phyloP scores from a whole-genome alignment of 2,888 invertebrate species.

The Melikaiella ostensackeni region DNA sequence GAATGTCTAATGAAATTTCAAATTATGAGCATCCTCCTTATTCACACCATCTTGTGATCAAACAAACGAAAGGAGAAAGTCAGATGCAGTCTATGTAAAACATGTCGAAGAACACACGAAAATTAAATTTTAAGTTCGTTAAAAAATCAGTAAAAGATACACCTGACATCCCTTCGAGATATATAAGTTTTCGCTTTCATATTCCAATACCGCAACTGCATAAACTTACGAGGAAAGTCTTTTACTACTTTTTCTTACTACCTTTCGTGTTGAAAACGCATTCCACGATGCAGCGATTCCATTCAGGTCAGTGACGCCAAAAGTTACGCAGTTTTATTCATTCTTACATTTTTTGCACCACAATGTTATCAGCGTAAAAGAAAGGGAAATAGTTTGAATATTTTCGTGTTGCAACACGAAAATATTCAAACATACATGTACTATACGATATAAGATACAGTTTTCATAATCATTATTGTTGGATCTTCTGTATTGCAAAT shows the following conservation, averaged over 20 bases:
- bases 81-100: too few species aligned
- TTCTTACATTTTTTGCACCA: background rate
- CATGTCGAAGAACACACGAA: too few species aligned
- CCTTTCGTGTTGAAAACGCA: background rate
- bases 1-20: background rate
- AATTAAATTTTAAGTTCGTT: too few species aligned
- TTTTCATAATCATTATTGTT: background rate
- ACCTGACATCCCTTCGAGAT: too few species aligned
- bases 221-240: background rate
- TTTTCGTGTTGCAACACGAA: too few species aligned
- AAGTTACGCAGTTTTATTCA: conserved; percentile 5
- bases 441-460: background rate
- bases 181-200: background rate
- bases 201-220: background rate
- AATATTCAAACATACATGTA: too few species aligned
- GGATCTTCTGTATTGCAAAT: background rate
- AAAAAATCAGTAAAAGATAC: too few species aligned
- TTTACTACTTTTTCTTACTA: background rate
- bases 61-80: too few species aligned
- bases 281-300: background rate
- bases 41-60: too few species aligned
- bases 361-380: background rate
- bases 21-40: too few species aligned
- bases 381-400: background rate
- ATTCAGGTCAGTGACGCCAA: background rate